Evolutionary conservation across 2,888 invertebrate genomes (phyloP).

Genomic region (Drosophila anceps): DNA sequence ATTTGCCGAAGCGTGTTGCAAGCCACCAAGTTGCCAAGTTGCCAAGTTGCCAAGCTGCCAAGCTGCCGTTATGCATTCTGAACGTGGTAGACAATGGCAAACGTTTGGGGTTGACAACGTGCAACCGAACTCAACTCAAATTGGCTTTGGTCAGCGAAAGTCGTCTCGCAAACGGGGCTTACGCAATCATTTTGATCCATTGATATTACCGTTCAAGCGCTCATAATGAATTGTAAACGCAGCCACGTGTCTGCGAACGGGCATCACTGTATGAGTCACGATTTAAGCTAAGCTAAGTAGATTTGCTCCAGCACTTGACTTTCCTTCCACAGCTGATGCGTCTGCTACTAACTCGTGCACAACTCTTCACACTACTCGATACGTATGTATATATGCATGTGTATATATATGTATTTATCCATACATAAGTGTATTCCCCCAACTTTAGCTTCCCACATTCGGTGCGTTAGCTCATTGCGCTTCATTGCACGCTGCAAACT

Average conservation of each 20-base stretch:
- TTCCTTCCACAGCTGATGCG: slow-evolving; percentile 1
- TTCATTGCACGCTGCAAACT: slow-evolving; percentile 54
- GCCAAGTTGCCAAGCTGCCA: slow-evolving; percentile 53
- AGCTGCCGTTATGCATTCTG: slow-evolving; percentile 72
- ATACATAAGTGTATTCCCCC: not conserved
- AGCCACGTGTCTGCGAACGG: slow-evolving; percentile 62
- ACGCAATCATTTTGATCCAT: slow-evolving; percentile 33
- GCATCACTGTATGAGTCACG: slow-evolving; percentile 26
- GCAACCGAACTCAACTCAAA: slow-evolving; percentile 42
- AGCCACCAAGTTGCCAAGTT: slow-evolving; percentile 35
- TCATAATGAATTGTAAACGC: slow-evolving; percentile 78
- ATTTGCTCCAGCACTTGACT: slow-evolving; percentile 32
- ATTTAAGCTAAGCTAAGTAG: slow-evolving; percentile 40
- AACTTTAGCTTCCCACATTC: slow-evolving; percentile 24
- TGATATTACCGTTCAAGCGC: slow-evolving; percentile 54
- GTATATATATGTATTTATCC: not conserved
- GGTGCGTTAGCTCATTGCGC: slow-evolving; percentile 49
- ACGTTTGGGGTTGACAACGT: slow-evolving; percentile 53
- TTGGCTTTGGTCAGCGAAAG: slow-evolving; percentile 67
- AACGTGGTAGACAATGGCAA: slow-evolving; percentile 41
- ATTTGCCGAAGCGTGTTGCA: slow-evolving; percentile 64
- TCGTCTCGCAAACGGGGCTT: slow-evolving; percentile 25
- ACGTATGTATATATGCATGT: not conserved
- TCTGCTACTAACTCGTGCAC: slow-evolving; percentile 18
- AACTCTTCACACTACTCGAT: slow-evolving; percentile 36